Base-by-base conservation (phyloP, 2,888 invertebrate species). In the Clepsis dumicolana region DNA sequence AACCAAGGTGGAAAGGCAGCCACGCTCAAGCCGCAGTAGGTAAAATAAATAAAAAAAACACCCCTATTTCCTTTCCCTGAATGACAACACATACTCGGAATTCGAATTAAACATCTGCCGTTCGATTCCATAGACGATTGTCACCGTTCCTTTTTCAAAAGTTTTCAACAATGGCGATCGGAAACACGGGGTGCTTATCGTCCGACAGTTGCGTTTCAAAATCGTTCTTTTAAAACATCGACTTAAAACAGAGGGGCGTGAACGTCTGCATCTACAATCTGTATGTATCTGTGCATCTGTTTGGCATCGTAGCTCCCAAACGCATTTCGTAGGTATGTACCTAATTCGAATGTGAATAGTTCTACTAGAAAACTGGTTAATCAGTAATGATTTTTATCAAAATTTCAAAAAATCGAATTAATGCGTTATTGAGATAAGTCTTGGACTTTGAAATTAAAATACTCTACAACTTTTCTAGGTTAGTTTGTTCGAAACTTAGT, bases 11-110 rank as follows among this genome's bases (percentile, higher is more conserved):
- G 41, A 59, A 38, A 59, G 25, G 16, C 57, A 32, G n/a, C 21
- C 41, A 48, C 35, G 38, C 25, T 41, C 59, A 27, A 59, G 38
- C 59, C 59, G 24, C n/a, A 59, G 5, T 59, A n/a, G n/a, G n/a
- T n/a, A 8, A 59, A 59, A 56, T 32, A 56, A 56, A 67, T 67
- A 62, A 62, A 67, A 68, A 68, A 68, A 64, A 59, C 52, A 35
- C 68, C 68, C 68, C 68, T 68, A 68, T 59, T 68, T 59, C 63
- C 32, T 65, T 61, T 84, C 80, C 80, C 81, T 84, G 78, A 76
- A 70, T 76, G 80, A 75, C 79, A 88, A 83, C 85, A 86, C 83
- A 80, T 86, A 88, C 89, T 87, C 83, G 83, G 85, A 81, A 85
- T 82, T 80, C 41, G 59, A 59, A 41, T 59, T 59, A 77, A 76